Evolutionary conservation across 2,113 vertebrate species (phyloP).

Genomic region (Oncorhynchus nerka): DNA sequence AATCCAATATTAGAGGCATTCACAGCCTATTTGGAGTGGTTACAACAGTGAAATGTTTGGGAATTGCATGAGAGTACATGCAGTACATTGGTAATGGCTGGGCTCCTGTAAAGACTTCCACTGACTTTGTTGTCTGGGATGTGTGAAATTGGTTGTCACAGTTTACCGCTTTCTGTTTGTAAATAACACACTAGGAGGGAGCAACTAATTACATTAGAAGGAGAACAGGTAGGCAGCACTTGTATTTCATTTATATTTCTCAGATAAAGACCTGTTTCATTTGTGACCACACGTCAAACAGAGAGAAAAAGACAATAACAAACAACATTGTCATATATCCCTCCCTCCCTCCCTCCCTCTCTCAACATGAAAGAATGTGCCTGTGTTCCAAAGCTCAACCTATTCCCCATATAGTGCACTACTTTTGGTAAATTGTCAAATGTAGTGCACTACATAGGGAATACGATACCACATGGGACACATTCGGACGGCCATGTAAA

Average conservation of each 20-base stretch:
- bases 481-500: not conserved
- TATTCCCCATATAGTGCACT: too few relatives aligned
- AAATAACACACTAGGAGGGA: not conserved
- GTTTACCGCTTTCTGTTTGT: not conserved
- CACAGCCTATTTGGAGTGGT: not conserved
- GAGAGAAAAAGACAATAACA: too few relatives aligned
- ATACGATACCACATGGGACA: too few relatives aligned
- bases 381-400: too few relatives aligned
- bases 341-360: not conserved
- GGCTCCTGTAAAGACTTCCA: not conserved
- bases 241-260: too few relatives aligned
- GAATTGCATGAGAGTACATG: not conserved
- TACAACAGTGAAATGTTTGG: not conserved
- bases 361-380: not conserved
- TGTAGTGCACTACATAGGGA: too few relatives aligned
- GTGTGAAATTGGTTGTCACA: slow-evolving; percentile 26
- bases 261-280: too few relatives aligned
- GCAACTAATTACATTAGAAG: not conserved
- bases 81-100: not conserved
- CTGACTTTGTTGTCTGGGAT: not conserved
- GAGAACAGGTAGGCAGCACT: too few relatives aligned
- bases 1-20: not conserved
- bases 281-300: too few relatives aligned
- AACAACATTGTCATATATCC: not conserved
- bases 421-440: too few relatives aligned